Base-by-base conservation (phyloP, 2,888 invertebrate species). In the Ormia ochracea region DNA sequence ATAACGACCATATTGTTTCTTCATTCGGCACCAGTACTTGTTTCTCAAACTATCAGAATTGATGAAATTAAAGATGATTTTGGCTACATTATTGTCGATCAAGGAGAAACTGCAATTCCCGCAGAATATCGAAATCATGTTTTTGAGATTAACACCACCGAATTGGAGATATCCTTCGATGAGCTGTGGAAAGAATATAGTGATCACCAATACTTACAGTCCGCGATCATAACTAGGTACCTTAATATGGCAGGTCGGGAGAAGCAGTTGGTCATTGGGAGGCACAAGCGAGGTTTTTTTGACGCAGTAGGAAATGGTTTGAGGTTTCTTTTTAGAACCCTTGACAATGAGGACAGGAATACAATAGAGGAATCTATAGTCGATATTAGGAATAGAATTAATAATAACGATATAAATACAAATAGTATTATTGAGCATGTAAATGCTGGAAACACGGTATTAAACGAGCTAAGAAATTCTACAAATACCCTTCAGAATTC, bases 331-430 rank as follows among this genome's bases (percentile, higher is more conserved):
- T 56, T 56, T 56, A 6, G 28, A 28, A 28, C 38, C 38, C 26
- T 41, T 59, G 26, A 59, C 14, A 59, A 14, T 59, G 59, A 59
- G 17, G 26, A 59, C 41, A 59, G 26, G 41, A 28, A 43, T 0
- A 17, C 38, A 38, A 43, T 41, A 41, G 41, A 41, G 41, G 59
- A 59, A 38, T 38, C 58, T 36, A 58, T 56, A 19, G 36, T 56
- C 21, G 56, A 52, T n/a, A 52, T 52, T 14, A 52, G n/a, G 31
- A 54, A 54, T 19, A 56, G 56, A 33, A 56, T 56, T 56, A 12
- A 33, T 38, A 36, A 38, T 33, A 36, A 12, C 12, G 56, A 56
- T n/a, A 19, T 54, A 17, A 38, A n/a, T 23, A 58, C 58, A 58
- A 58, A 58, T 12, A 38, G 14, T 45, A 48, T 48, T 19, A 48